Percentiles rank a stretch among this genome's conserved stretches.
phyloP scores from a whole-genome alignment of 2,113 vertebrate species.

The Nesogale talazaci region DNA sequence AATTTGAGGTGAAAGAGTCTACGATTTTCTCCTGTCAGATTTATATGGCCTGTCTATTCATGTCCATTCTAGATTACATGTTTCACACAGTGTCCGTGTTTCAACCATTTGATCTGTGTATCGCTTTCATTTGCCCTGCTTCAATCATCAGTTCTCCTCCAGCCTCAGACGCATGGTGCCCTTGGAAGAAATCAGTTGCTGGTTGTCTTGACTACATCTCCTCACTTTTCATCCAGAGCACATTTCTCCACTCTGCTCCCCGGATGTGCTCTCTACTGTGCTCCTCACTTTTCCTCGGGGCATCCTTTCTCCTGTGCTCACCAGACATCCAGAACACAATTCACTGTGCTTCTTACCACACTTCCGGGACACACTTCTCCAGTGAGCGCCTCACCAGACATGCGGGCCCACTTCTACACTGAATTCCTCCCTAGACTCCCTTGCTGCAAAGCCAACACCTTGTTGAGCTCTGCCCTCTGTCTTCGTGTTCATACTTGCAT shows the following conservation, averaged over 20 bases:
- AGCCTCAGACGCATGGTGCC: background rate
- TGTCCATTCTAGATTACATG: background rate
- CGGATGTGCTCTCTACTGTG: background rate
- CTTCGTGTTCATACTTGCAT: background rate
- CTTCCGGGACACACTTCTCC: no score
- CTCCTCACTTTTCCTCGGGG: no score
- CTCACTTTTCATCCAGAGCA: no score
- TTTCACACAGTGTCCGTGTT: background rate
- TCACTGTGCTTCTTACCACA: no score
- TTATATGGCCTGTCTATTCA: background rate
- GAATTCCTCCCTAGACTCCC: background rate
- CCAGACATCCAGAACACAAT: no score
- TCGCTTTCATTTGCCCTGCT: background rate
- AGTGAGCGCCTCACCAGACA: no score
- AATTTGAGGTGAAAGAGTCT: background rate
- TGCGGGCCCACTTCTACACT: background rate
- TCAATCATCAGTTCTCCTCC: background rate
- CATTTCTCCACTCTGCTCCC: background rate
- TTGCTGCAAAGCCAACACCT: background rate
- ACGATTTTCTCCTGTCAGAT: background rate
- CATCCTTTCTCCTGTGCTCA: no score
- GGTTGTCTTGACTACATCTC: background rate
- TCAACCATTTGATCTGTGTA: background rate
- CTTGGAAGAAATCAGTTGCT: background rate
- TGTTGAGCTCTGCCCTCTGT: background rate